Percentiles rank a stretch among this genome's conserved stretches.
These are phyloP conservation scores for Microcebus tavaratra DNA, from an alignment of 2,113 vertebrate species.

Conservation along the genomic window DNA sequence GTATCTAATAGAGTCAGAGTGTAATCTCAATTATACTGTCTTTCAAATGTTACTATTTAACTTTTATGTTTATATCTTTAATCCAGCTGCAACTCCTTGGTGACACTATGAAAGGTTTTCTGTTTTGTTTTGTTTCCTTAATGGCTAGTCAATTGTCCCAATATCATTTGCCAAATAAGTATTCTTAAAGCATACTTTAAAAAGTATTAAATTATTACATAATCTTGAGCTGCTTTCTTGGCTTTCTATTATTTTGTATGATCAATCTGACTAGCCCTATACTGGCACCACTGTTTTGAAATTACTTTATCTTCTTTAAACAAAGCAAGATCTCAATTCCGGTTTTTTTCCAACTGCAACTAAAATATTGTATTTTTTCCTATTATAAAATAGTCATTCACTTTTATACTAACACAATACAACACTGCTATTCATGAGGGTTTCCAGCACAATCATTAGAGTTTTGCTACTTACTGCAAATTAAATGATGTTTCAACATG, in stretches of 20 bases:
- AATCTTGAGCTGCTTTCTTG: neutral
- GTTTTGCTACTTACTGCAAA: constrained; percentile 5
- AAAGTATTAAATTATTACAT: constrained; percentile 16
- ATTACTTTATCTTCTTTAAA: neutral
- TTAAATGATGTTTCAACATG: neutral
- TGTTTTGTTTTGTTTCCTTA: neutral
- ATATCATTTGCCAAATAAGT: neutral
- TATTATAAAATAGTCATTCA: neutral
- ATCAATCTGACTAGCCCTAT: neutral
- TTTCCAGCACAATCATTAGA: neutral
- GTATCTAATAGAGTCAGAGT: neutral
- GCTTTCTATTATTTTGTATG: neutral
- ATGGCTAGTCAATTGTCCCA: neutral
- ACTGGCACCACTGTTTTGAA: neutral
- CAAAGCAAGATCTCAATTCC: neutral
- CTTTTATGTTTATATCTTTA: constrained; percentile 41
- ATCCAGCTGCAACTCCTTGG: neutral
- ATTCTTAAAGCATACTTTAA: constrained; percentile 14
- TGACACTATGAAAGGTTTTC: neutral
- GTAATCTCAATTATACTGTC: neutral
- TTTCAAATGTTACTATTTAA: constrained; percentile 21
- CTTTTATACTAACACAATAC: neutral
- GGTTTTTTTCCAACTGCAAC: neutral
- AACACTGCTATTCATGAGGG: neutral
- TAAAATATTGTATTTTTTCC: constrained; percentile 31